phyloP scores from a whole-genome alignment of 53 echinoderm and acorn worm species.

The Hippasteria phrygiana region DNA sequence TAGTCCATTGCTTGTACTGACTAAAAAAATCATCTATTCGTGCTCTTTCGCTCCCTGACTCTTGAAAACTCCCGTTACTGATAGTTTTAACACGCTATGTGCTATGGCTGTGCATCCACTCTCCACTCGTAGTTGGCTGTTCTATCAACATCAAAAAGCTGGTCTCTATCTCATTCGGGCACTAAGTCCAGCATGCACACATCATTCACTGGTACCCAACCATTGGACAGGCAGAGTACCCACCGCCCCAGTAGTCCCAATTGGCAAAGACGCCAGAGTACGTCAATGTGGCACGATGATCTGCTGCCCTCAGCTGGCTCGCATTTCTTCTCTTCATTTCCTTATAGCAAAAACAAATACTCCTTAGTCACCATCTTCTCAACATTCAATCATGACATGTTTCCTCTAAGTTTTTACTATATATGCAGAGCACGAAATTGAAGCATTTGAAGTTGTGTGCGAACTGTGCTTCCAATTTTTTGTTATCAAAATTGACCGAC shows the following conservation, averaged over 20 bases:
- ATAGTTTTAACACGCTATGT: constrained; percentile 19
- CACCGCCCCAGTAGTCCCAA: background rate
- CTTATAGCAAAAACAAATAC: too few relatives aligned
- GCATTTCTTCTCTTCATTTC: background rate
- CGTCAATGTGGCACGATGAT: background rate
- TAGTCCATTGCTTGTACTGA: constrained; percentile 35
- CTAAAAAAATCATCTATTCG: background rate
- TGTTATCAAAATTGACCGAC: too few relatives aligned
- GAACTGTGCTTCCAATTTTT: too few relatives aligned
- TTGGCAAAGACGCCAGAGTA: background rate
- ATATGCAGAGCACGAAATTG: too few relatives aligned
- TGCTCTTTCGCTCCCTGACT: background rate
- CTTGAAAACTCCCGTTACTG: background rate
- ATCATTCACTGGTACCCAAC: constrained; percentile 43
- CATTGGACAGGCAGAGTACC: background rate
- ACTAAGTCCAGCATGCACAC: constrained; percentile 51
- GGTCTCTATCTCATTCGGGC: constrained; percentile 25
- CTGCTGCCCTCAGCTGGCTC: background rate
- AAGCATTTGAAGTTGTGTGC: too few relatives aligned
- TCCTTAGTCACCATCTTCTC: too few relatives aligned
- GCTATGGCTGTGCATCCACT: constrained; percentile 32
- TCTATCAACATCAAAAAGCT: constrained; percentile 2
- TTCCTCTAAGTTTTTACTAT: too few relatives aligned
- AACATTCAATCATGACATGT: too few relatives aligned
- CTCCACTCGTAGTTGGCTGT: background rate